Evolutionary conservation across 1,140 invertebrate species (phyloP), one percentile per base, ranked within the genome.

Genomic region (Lerema accius): DNA sequence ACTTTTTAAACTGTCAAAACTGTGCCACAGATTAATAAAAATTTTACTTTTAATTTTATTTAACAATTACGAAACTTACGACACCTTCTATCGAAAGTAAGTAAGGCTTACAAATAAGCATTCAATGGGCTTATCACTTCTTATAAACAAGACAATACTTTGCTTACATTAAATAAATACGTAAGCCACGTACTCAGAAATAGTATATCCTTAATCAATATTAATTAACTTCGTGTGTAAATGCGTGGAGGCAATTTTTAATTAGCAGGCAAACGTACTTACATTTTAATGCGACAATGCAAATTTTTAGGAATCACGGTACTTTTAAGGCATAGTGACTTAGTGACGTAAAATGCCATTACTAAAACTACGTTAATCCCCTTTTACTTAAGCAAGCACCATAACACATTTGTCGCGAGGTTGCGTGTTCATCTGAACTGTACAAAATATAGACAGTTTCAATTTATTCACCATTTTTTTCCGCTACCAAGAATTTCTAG

Each of bases 31-130:
- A 32, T 9, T 32, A 32, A 32, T 9, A 32, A 32, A 32, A 32
- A 32, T 23, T 23, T 23, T 23, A 23, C n/a, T n/a, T n/a, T n/a
- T n/a, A 23, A 23, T 23, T 23, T 23, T 32, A n/a, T n/a, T n/a
- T n/a, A n/a, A n/a, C n/a, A 48, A 35, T 49, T 49, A 49, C 26
- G 14, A 48, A 48, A 3, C 26, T 45, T 19, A 45, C 42, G 42
- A 45, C 45, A 48, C 23, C 23, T 19, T 28, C 26, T 49, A 49
- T 49, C 46, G 15, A 16, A 49, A 15, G 26, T 26, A 49, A 13
- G 46, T 26, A 49, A 13, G 46, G 26, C 15, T 5, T 10, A 49
- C 26, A 49, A 49, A 13, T 49, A 32, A 49, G 32, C 26, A 13
- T 15, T 16, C 15, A 15, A 14, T 32, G 26, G 46, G 0, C 3